Conservation (phyloP, 2,797 vertebrate species). For the Sebastolobus altivelis region DNA sequence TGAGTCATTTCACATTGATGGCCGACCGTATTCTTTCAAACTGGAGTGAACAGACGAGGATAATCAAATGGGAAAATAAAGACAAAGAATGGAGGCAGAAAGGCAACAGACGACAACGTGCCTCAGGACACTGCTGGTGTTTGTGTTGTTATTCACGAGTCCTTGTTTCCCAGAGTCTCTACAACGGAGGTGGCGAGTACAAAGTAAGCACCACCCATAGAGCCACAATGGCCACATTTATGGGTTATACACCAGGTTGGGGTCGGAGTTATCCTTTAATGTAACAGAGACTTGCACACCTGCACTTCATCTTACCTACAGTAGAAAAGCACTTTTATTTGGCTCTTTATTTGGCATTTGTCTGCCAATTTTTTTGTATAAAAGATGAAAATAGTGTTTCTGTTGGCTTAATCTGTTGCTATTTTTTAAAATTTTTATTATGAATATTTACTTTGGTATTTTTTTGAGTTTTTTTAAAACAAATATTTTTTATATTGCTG, state of each 20-base stretch:
- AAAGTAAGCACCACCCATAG: not conserved
- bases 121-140: too few relatives aligned
- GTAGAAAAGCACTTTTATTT: not conserved
- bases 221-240: not conserved
- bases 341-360: not conserved
- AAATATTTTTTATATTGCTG: not conserved
- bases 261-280: not conserved
- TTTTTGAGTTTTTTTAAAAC: not conserved
- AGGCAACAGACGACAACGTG: too few relatives aligned
- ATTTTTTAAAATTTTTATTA: rapidly evolving
- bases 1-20: not conserved
- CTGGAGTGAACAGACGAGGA: not conserved
- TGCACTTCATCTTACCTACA: not conserved
- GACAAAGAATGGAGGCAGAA: too few relatives aligned
- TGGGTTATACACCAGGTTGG: not conserved
- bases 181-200: too few relatives aligned
- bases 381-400: not conserved
- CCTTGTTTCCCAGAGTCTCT: too few relatives aligned
- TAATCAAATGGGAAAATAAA: not conserved
- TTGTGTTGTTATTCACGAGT: too few relatives aligned
- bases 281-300: not conserved
- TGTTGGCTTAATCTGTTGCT: not conserved
- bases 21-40: not conserved
- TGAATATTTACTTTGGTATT: not conserved
- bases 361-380: not conserved